A percentile compares a stretch with the other conserved stretches of the same genome.
phyloP scores from a whole-genome alignment of 2,888 invertebrate genomes.

The Bimastos eiseni region DNA sequence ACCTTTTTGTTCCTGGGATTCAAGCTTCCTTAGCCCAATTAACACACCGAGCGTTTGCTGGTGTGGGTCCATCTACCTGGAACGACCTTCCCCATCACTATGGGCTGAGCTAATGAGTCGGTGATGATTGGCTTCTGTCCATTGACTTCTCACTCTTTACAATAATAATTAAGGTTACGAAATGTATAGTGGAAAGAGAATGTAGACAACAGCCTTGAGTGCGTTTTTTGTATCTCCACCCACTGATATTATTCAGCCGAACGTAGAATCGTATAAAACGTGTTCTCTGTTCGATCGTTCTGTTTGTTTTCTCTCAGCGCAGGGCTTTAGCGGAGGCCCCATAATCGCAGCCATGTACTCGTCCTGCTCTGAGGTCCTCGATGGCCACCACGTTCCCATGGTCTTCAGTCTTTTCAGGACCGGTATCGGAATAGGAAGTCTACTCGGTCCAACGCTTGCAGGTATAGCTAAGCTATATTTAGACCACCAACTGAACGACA shows the following conservation, averaged over 20 bases:
- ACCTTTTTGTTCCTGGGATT: too few relatives aligned
- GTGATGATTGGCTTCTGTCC: too few relatives aligned
- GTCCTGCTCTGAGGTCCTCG: constrained; percentile 38
- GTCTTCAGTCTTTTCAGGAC: constrained; percentile 38
- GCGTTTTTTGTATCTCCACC: neutral
- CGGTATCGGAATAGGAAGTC: constrained; percentile 37
- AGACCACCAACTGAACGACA: neutral
- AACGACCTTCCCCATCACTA: too few relatives aligned
- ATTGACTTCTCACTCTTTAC: too few relatives aligned
- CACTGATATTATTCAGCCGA: neutral
- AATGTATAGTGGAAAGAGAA: neutral
- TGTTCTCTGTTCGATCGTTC: neutral
- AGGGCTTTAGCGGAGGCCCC: constrained; percentile 39
- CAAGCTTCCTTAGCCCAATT: too few relatives aligned
- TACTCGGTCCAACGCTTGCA: constrained; percentile 38
- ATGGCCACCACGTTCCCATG: constrained; percentile 33
- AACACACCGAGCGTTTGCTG: too few relatives aligned
- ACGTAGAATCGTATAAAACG: neutral
- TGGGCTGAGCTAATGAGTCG: too few relatives aligned
- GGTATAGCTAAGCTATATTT: constrained; percentile 22
- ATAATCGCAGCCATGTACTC: constrained; percentile 42
- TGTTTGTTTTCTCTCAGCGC: constrained; percentile 27
- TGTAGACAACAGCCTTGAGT: neutral
- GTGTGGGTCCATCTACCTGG: too few relatives aligned
- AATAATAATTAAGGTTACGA: too few relatives aligned